Base-by-base conservation (phyloP, 1,140 invertebrate genomes). In the Anastatus disparis region DNA sequence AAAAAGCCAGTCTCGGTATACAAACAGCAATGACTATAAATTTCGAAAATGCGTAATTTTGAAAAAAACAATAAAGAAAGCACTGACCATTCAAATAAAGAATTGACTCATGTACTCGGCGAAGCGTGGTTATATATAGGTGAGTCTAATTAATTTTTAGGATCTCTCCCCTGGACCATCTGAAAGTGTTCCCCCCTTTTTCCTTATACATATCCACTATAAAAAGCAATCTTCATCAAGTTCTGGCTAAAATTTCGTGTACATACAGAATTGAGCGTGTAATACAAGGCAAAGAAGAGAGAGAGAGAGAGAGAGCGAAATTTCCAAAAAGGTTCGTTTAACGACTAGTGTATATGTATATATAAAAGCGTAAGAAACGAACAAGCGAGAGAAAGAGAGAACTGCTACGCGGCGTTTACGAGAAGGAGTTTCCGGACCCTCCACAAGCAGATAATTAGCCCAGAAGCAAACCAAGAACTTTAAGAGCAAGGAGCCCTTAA, bases 401-500 rank as follows among this genome's bases (percentile, higher is more conserved):
- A 27, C n/a, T n/a, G n/a, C n/a, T n/a, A 15, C 53, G 24, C n/a
- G 9, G 35, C 64, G 27, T 58, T 67, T 58, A 44, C 53, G 53
- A 67, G 52, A 35, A 58, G 53, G 52, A 40, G 64, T 58, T 67
- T 67, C 65, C 65, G 65, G 55, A 67, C 53, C 35, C 50, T 58
- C 42, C 27, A 13, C 17, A 42, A 40, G 24, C 6, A 55, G 50
- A 53, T 56, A 66, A 56, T 55, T 69, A 75, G 59, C 63, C 74
- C 66, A 50, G 63, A 75, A 75, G 42, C 46, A 26, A 35, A 66
- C 38, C 24, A 17, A n/a, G n/a, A n/a, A n/a, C n/a, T n/a, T n/a
- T n/a, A n/a, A n/a, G n/a, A n/a, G n/a, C n/a, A n/a, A n/a, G n/a
- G 53, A 56, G 42, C 69, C 58, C 35, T 65, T 75, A 77, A 75